Evolutionary conservation across 2,797 vertebrate genomes (phyloP).

Genomic region (Platyrinchus mystaceus): DNA sequence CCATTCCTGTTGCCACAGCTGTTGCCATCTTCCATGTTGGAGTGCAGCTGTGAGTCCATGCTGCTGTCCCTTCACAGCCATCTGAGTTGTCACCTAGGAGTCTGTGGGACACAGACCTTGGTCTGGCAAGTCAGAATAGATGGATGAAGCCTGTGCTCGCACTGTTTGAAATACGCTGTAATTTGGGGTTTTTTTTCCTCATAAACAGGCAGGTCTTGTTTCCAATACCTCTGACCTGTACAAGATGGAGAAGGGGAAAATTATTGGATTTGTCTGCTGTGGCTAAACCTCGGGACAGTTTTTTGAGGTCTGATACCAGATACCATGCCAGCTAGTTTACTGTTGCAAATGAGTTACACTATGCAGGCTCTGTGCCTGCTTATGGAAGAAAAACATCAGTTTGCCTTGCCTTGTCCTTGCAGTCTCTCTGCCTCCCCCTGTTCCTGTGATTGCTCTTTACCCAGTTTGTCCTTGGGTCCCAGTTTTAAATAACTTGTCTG

Average conservation of each 20-base stretch:
- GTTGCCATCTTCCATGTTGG: background rate
- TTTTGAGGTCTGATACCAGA: background rate
- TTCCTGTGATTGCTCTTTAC: background rate
- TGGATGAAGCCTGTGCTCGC: background rate
- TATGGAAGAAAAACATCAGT: background rate
- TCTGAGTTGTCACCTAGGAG: background rate
- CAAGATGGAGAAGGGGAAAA: background rate
- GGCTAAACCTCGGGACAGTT: background rate
- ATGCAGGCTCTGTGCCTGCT: background rate
- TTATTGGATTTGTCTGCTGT: background rate
- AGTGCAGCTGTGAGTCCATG: background rate
- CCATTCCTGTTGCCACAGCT: background rate
- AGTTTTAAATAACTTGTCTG: background rate
- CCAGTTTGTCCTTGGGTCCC: background rate
- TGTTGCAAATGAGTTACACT: background rate
- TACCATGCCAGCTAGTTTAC: background rate
- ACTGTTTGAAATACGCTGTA: background rate
- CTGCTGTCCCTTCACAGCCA: background rate
- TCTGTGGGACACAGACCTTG: background rate
- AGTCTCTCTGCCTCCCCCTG: background rate
- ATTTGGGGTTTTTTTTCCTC: accelerated
- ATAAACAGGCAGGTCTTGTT: background rate
- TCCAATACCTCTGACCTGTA: background rate
- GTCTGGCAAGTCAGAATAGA: background rate
- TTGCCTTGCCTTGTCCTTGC: background rate